Base-by-base conservation (phyloP, 2,797 vertebrate species). In the Pangasius sanitwongsei region DNA sequence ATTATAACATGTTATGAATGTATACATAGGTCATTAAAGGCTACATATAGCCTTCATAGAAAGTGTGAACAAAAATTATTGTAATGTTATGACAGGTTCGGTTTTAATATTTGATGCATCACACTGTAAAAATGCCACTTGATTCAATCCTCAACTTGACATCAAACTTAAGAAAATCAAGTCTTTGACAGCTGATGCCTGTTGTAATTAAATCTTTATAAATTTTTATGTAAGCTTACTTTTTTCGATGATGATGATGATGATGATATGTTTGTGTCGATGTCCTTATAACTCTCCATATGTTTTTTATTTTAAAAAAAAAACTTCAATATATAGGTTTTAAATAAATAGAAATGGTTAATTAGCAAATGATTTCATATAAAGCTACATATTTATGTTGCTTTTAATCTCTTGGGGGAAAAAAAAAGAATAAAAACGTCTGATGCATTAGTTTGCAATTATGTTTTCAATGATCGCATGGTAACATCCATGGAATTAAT, bases 401-500 rank as follows among this genome's bases (percentile, higher is more conserved):
- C 15, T 25, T 87, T 84, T 91, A 87, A 88, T 90, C 85, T 88
- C 18, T 16, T 61, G 11, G 41, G 41, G 41, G 11, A 3, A 12
- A 25, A 80, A 31, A 6, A 41, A 20, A 65, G 1, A 0, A 4
- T 37, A 85, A 87, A 88, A 75, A 61, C 48, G 78, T 63, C 50
- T 83, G 80, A 83, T 61, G 80, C 57, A 63, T 83, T 83, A 83
- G 34, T 83, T 83, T 63, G 57, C 80, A 83, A n/a, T 16, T 75
- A 53, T 84, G 57, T 67, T 69, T 86, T 88, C 65, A 88, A 34
- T 87, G 72, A 91, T 88, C 67, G 74, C 80, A 85, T 25, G 34
- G 57, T 78, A 88, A 78, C 87, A 89, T 70, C 59, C 82, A 90
- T 69, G 86, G 67, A 77, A 85, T 88, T 87, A 48, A 87, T 90